Evolutionary conservation across 2,888 invertebrate genomes (phyloP).

Genomic region (Trissonchulus latispiculum): DNA sequence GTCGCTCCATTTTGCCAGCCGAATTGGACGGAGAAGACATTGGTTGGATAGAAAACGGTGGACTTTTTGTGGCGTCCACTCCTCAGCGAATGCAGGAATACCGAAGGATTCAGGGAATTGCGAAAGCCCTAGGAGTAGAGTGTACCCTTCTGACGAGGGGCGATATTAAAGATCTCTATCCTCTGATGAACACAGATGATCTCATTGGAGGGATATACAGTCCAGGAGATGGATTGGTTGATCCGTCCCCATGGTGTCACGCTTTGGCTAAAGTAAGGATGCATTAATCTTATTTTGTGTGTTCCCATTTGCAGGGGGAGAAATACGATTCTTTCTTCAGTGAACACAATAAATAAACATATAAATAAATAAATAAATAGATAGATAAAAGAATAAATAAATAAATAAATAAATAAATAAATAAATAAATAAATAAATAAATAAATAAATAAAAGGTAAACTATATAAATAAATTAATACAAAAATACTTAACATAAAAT

Average conservation of each 20-base stretch:
- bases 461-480: too few species aligned
- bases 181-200: constrained; percentile 1
- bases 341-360: too few species aligned
- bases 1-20: constrained; percentile 57
- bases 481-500: too few species aligned
- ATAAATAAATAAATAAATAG: too few species aligned
- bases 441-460: too few species aligned
- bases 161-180: background rate
- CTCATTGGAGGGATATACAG: background rate
- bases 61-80: background rate
- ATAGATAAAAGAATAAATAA: too few species aligned
- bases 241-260: background rate
- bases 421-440: too few species aligned
- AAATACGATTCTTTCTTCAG: too few species aligned
- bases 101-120: background rate
- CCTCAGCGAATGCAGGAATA: background rate
- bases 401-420: too few species aligned
- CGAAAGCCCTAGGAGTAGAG: background rate
- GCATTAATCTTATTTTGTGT: too few species aligned
- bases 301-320: too few species aligned
- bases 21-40: too few species aligned
- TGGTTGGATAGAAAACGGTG: background rate
- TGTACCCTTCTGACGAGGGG: background rate
- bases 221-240: background rate
- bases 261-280: background rate